Percentiles rank a stretch among this genome's conserved stretches.
phyloP scores from a whole-genome alignment of 2,113 vertebrate species.

The Brevimyrus niger region DNA sequence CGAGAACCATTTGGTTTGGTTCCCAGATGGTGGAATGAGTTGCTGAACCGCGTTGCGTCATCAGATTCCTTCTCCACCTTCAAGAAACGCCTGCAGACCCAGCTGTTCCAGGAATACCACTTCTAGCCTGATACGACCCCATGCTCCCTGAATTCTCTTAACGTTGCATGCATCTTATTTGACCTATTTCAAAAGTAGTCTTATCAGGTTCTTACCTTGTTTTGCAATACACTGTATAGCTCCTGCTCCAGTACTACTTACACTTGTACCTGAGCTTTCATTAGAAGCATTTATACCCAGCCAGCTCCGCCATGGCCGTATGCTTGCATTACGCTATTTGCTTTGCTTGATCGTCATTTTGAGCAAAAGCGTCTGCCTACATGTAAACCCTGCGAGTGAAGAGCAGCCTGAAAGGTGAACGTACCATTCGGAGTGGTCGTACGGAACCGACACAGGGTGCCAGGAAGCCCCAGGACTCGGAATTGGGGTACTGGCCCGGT shows the following conservation, averaged over 20 bases:
- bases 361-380: not conserved
- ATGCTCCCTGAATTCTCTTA: not conserved
- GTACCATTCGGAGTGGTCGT: conserved; percentile 82
- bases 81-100: not conserved
- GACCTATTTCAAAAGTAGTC: not conserved
- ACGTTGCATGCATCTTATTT: not conserved
- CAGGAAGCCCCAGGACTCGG: conserved; percentile 78
- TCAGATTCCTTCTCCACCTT: not conserved
- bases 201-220: not conserved
- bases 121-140: not conserved
- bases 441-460: conserved; percentile 79
- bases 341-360: not conserved
- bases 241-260: not conserved
- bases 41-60: not conserved
- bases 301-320: not conserved
- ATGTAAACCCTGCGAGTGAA: not conserved
- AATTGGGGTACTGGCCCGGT: conserved; percentile 73
- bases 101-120: not conserved
- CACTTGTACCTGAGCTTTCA: not conserved
- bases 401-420: not conserved
- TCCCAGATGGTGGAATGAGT: not conserved
- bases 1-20: not conserved
- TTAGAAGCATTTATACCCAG: not conserved
- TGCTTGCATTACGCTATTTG: not conserved
- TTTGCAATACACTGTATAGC: not conserved